Evolutionary conservation across 2,888 invertebrate species (phyloP).

Genomic region (Epinotia ramella): DNA sequence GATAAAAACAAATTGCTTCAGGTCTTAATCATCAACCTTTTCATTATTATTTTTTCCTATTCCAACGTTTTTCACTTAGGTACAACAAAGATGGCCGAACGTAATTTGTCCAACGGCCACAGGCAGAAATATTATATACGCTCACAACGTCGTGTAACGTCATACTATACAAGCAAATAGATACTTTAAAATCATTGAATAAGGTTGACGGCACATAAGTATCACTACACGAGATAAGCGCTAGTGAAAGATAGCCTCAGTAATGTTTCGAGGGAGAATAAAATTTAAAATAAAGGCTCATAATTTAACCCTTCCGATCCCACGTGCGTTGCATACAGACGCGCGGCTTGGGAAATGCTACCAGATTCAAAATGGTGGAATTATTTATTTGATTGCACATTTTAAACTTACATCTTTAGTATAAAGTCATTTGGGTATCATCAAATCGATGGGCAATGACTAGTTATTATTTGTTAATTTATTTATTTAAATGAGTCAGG

Average conservation of each 20-base stretch:
- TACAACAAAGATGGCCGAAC: slow-evolving; percentile 64
- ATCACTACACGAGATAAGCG: not conserved
- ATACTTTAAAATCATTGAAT: not conserved
- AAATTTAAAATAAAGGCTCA: slow-evolving; percentile 74
- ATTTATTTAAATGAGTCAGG: too few species aligned
- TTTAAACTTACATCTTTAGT: not conserved
- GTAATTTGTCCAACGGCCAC: slow-evolving; percentile 60
- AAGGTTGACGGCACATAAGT: not conserved
- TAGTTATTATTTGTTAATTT: too few species aligned
- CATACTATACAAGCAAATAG: not conserved
- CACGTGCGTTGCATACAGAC: slow-evolving; percentile 58
- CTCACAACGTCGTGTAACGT: not conserved
- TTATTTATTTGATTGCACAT: not conserved
- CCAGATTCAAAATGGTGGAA: slow-evolving; percentile 50
- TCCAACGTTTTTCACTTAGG: slow-evolving; percentile 48
- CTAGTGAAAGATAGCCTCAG: not conserved
- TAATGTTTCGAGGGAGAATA: slow-evolving; percentile 63
- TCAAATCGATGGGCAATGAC: not conserved
- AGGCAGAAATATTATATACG: slow-evolving; percentile 49
- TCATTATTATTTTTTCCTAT: slow-evolving; percentile 10
- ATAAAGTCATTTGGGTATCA: not conserved
- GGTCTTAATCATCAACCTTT: not conserved
- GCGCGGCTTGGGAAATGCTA: slow-evolving; percentile 58
- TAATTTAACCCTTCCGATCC: slow-evolving; percentile 74
- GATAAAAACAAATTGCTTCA: not conserved